Conservation (phyloP, 2,888 invertebrate genomes). For the Prosapia bicincta region DNA sequence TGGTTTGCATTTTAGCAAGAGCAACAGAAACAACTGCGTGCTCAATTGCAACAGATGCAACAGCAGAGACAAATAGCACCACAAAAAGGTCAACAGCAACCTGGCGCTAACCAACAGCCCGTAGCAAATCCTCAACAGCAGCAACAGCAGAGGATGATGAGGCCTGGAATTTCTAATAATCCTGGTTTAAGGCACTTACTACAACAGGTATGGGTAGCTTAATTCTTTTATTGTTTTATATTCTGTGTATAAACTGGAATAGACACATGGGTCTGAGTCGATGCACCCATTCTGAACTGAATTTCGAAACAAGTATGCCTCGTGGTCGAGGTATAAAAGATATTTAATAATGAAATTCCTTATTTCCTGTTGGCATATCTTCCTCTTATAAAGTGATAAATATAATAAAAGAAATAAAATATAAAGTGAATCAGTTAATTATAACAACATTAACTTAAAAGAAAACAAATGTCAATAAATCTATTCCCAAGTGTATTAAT, state of each 20-base stretch:
- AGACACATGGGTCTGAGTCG: too few relatives aligned
- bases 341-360: too few relatives aligned
- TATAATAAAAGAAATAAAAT: too few relatives aligned
- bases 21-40: slow-evolving; percentile 48
- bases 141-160: slow-evolving; percentile 62
- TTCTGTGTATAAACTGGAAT: too few relatives aligned
- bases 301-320: background rate
- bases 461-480: too few relatives aligned
- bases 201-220: slow-evolving; percentile 66
- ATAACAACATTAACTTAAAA: too few relatives aligned
- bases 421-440: too few relatives aligned
- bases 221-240: slow-evolving; percentile 8
- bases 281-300: background rate
- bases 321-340: too few relatives aligned
- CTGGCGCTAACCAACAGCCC: slow-evolving; percentile 38
- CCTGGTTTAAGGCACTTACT: slow-evolving; percentile 75
- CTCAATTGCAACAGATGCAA: slow-evolving; percentile 50
- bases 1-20: slow-evolving; percentile 42
- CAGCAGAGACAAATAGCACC: slow-evolving; percentile 45
- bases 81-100: slow-evolving; percentile 39
- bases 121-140: slow-evolving; percentile 29
- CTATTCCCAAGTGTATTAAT: too few relatives aligned
- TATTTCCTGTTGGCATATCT: background rate
- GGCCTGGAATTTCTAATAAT: slow-evolving; percentile 72
- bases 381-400: too few relatives aligned